Conservation (phyloP, 2,113 vertebrate species). For the Nyctereutes procyonoides region DNA sequence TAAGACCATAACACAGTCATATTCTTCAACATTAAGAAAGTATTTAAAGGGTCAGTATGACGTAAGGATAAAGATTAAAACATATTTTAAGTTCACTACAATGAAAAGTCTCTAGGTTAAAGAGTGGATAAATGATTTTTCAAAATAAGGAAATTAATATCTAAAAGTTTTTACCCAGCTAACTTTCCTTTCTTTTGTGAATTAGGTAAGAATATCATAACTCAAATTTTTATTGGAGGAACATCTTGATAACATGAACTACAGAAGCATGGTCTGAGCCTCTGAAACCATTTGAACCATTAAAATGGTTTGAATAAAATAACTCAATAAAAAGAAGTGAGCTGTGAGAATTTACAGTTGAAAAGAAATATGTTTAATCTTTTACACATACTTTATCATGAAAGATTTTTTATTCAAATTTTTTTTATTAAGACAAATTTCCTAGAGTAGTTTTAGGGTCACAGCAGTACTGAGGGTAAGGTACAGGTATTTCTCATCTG, state of each 20-base stretch:
- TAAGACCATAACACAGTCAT: neutral
- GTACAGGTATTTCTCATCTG: neutral
- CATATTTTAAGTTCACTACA: constrained; percentile 20
- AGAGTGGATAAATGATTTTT: neutral
- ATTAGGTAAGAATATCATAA: neutral
- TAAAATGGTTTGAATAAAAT: constrained; percentile 40
- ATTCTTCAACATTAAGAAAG: neutral
- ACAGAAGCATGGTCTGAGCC: neutral
- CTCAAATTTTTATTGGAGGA: neutral
- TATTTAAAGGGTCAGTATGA: constrained; percentile 6
- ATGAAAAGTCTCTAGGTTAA: constrained; percentile 39
- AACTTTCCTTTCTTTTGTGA: neutral
- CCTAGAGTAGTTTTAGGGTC: neutral
- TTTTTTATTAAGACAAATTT: neutral
- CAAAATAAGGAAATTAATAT: constrained; percentile 49
- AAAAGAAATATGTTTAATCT: constrained; percentile 48
- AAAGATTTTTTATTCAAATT: neutral
- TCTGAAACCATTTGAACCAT: neutral
- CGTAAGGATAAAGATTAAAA: neutral
- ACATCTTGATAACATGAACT: neutral
- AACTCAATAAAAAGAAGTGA: neutral
- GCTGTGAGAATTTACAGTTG: neutral
- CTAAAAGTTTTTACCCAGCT: neutral
- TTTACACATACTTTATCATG: neutral
- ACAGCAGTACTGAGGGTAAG: neutral